Evolutionary conservation across 2,113 vertebrate species (phyloP), one percentile per base, ranked within the genome.

Genomic region (Trematocara stigmaticum): DNA sequence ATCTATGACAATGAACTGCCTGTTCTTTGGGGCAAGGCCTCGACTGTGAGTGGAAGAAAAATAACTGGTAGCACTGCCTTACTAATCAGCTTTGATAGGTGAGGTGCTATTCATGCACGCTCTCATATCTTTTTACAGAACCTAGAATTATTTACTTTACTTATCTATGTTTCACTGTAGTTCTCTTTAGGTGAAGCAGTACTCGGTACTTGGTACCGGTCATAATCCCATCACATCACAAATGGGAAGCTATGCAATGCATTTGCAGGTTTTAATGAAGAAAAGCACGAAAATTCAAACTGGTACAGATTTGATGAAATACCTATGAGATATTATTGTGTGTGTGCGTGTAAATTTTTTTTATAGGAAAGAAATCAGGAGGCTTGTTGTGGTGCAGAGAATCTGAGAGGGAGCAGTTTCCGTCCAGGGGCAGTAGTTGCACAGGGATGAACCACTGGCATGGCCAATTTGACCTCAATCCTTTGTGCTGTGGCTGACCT

Each of bases 131-230:
- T 83, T 89, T 84, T 56, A 89, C 49, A 10, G 26, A 31, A 52
- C 69, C 69, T 80, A 88, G 78, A 84, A 89, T 90, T 88, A 90
- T 89, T 91, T 94, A 93, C 90, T 76, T 6, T 93, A 92, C 88
- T 45, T 5, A 66, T 61, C 82, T 84, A 79, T 79, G 78, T n/a
- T 12, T 13, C 15, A 78, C 81, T 92, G 83, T 23, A 23, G 23
- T 23, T 23, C 23, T 23, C 23, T 23, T 23, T 23, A 23, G 40
- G 10, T 38, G 59, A 66, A 64, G 18, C 34, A 10, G 18, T 66
- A 38, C 10, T 64, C 18, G 2, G 59, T 38, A n/a, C 34, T 64
- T 2, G 34, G 59, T 64, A n/a, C 18, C 6, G 10, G 34, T 64
- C 0, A 64, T 1, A 66, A 38, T 66, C 59, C 34, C 59, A 64